Conservation (phyloP, 2,888 invertebrate genomes). For the Dugesia japonica region DNA sequence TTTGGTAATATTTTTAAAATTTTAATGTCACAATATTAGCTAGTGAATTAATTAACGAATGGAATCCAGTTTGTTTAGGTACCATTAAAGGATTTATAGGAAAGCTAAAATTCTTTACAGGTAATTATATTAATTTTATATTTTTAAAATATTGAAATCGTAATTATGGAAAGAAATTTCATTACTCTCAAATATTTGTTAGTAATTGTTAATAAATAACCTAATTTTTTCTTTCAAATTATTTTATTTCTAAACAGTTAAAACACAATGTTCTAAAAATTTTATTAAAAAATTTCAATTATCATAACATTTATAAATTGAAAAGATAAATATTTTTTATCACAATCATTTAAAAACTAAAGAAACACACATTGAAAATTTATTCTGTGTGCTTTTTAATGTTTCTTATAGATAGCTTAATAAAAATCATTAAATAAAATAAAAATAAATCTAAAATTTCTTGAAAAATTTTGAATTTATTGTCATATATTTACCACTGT, state of each 20-base stretch:
- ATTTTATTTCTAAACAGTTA: too few species aligned
- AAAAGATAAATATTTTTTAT: neutral
- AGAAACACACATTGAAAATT: too few species aligned
- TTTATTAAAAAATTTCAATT: neutral
- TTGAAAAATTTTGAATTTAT: too few species aligned
- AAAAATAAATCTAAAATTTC: too few species aligned
- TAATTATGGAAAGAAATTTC: too few species aligned
- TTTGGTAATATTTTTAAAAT: neutral
- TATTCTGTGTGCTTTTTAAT: too few species aligned
- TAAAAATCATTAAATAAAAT: too few species aligned
- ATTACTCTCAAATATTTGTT: neutral
- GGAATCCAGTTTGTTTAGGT: slow-evolving; percentile 75
- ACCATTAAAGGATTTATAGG: slow-evolving; percentile 75
- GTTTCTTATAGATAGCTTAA: too few species aligned
- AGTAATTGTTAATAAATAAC: neutral
- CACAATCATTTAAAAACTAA: neutral
- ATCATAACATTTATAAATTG: neutral
- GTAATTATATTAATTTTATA: too few species aligned
- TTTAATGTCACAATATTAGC: slow-evolving; percentile 53
- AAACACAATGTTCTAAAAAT: neutral
- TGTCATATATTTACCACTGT: too few species aligned
- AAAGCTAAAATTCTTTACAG: slow-evolving; percentile 59
- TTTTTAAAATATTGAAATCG: too few species aligned
- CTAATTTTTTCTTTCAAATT: too few species aligned
- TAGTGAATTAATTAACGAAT: slow-evolving; percentile 71